These are phyloP conservation scores for Atrichornis clamosus DNA, from an alignment of 2,113 vertebrate species.

Conservation along the genomic window DNA sequence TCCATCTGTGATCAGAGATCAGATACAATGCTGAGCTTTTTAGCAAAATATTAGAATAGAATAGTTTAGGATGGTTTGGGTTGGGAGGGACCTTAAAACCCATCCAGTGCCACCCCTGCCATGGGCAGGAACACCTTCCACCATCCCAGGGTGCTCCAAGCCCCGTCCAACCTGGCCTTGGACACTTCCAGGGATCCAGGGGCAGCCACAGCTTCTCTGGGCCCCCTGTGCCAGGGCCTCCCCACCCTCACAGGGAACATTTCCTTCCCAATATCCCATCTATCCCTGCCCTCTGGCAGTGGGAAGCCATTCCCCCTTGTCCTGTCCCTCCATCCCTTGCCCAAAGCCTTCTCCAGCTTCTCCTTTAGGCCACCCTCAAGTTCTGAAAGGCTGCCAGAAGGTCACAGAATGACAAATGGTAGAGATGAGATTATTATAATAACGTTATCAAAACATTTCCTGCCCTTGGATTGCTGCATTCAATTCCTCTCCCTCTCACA, in stretches of 20 bases:
- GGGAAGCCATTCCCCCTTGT: not conserved
- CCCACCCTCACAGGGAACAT: not conserved
- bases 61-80: fast-evolving
- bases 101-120: not conserved
- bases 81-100: not conserved
- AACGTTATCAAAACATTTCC: not conserved
- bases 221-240: not conserved
- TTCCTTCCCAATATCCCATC: not conserved
- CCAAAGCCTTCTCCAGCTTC: not conserved
- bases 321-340: not conserved
- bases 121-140: not conserved
- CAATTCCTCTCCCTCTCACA: not conserved
- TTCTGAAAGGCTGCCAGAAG: not conserved
- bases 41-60: not conserved
- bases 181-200: not conserved
- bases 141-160: fast-evolving
- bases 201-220: not conserved
- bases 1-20: not conserved
- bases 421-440: not conserved
- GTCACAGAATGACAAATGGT: not conserved
- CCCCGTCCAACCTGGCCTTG: fast-evolving
- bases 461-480: not conserved
- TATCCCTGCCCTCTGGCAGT: not conserved
- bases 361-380: not conserved
- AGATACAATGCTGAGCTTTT: not conserved